Evolutionary conservation across 2,888 invertebrate genomes (phyloP).

Genomic region (Ypsolopha scabrella): DNA sequence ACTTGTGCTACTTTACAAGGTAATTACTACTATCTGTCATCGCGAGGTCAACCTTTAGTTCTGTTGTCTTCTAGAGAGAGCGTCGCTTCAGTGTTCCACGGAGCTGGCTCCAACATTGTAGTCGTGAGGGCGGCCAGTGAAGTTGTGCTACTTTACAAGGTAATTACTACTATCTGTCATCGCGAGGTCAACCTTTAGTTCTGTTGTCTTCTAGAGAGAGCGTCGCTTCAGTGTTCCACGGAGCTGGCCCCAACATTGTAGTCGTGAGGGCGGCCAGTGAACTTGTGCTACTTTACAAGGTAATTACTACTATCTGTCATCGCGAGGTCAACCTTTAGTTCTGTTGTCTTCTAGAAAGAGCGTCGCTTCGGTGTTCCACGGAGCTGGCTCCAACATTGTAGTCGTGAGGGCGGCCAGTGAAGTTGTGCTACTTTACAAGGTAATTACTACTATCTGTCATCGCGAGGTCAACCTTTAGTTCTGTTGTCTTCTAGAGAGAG

Average conservation of each 20-base stretch:
- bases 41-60: constrained; percentile 79
- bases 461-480: constrained; percentile 79
- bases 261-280: constrained; percentile 72
- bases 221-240: constrained; percentile 77
- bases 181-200: constrained; percentile 79
- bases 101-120: constrained; percentile 71
- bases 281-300: constrained; percentile 66
- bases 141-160: constrained; percentile 66
- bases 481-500: constrained; percentile 76
- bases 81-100: constrained; percentile 77
- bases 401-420: constrained; percentile 72
- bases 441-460: constrained; percentile 55
- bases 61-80: constrained; percentile 76
- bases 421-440: constrained; percentile 66
- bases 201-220: constrained; percentile 76
- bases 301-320: constrained; percentile 55
- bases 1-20: constrained; percentile 66
- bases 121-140: constrained; percentile 72
- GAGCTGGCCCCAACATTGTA: constrained; percentile 71
- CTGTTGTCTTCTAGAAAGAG: constrained; percentile 76
- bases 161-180: constrained; percentile 55
- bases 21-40: constrained; percentile 55
- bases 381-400: constrained; percentile 71
- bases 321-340: constrained; percentile 79
- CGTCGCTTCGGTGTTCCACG: constrained; percentile 77